These are phyloP conservation scores for Luperina testacea DNA, from an alignment of 2,888 invertebrate genomes.

Conservation along the genomic window DNA sequence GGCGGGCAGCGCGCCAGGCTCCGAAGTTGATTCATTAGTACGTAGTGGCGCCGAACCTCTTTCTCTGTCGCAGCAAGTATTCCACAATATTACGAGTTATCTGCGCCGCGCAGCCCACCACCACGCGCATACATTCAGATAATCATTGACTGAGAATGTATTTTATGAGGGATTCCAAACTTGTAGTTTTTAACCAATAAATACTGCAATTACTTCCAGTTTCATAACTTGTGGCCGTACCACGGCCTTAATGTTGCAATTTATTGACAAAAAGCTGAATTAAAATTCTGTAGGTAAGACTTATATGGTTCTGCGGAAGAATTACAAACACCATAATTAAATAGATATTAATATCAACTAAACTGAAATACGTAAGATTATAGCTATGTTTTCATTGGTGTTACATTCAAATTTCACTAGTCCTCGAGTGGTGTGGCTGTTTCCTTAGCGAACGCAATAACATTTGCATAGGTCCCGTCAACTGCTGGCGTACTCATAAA, in stretches of 20 bases:
- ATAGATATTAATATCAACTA: constrained; percentile 3
- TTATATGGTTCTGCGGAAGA: background rate
- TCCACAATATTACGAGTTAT: constrained; percentile 78
- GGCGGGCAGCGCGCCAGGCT: constrained; percentile 81
- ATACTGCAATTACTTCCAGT: constrained; percentile 58
- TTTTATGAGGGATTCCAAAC: constrained; percentile 69
- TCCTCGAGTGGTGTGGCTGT: constrained; percentile 69
- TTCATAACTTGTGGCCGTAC: constrained; percentile 29
- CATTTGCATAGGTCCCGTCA: constrained; percentile 86
- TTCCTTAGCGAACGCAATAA: constrained; percentile 83
- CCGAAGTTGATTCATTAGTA: constrained; percentile 85
- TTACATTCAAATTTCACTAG: constrained; percentile 53
- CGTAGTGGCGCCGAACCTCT: constrained; percentile 74
- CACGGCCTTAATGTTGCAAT: constrained; percentile 24
- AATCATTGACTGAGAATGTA: constrained; percentile 70
- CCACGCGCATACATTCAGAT: constrained; percentile 72
- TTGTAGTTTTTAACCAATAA: constrained; percentile 62
- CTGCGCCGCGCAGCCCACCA: constrained; percentile 71
- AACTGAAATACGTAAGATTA: constrained; percentile 11
- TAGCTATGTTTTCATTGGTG: constrained; percentile 45
- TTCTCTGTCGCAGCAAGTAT: constrained; percentile 67
- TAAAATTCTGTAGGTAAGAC: background rate
- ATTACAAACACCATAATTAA: background rate
- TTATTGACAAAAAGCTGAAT: constrained; percentile 16
- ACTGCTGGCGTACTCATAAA: constrained; percentile 84